A percentile compares a stretch with the other conserved stretches of the same genome.
phyloP scores from a whole-genome alignment of 2,888 invertebrate species.

The Mactromeris polynyma region DNA sequence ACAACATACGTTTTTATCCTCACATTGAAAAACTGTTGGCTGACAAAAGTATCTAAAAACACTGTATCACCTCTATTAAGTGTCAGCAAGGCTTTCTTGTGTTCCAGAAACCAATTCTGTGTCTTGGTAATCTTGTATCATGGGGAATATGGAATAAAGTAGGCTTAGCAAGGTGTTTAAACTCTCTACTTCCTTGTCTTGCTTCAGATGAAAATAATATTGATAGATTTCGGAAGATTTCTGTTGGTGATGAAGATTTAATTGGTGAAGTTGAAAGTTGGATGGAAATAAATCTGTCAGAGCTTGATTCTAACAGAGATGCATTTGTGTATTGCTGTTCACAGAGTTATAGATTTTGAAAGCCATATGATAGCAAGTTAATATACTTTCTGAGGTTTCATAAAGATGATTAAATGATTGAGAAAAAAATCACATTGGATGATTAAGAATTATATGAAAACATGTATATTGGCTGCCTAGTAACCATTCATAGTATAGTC shows the following conservation, averaged over 20 bases:
- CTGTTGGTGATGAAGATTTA: neutral
- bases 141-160: neutral
- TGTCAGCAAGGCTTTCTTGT: no score
- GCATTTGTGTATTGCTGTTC: neutral
- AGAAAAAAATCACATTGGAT: neutral
- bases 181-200: neutral
- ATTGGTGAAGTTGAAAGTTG: neutral
- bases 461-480: neutral
- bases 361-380: neutral
- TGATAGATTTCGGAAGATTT: neutral
- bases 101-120: neutral
- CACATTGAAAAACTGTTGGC: no score
- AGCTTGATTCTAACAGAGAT: neutral
- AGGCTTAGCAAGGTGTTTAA: slow-evolving; percentile 7
- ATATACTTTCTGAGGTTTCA: neutral
- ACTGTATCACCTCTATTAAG: slow-evolving; percentile 13
- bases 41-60: no score
- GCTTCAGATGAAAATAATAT: neutral
- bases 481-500: neutral
- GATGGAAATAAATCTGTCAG: neutral
- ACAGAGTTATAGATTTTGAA: neutral
- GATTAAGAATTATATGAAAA: neutral
- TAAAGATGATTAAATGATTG: neutral
- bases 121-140: neutral
- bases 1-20: no score